Evolutionary conservation across 1,140 invertebrate genomes (phyloP).

Genomic region (Colletes gigas): DNA sequence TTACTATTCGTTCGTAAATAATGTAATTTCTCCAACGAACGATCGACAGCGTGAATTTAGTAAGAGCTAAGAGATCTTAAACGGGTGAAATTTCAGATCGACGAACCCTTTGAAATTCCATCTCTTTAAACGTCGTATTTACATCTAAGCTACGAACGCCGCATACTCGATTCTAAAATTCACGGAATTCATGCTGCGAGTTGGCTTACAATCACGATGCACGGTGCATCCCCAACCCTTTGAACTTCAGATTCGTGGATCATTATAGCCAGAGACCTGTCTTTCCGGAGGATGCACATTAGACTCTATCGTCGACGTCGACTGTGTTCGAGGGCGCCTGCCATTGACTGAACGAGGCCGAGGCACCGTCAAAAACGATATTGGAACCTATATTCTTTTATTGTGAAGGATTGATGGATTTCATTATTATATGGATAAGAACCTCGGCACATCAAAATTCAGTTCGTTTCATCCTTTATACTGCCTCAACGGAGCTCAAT

Average conservation of each 20-base stretch:
- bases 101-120: background rate
- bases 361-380: slow-evolving; percentile 3
- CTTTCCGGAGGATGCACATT: slow-evolving; percentile 38
- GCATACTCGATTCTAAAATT: slow-evolving; percentile 1
- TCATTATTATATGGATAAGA: slow-evolving; percentile 1
- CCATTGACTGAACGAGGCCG: background rate
- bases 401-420: background rate
- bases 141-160: background rate
- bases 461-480: background rate
- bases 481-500: background rate
- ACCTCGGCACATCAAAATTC: slow-evolving; percentile 3
- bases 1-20: too few relatives aligned
- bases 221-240: slow-evolving; percentile 13
- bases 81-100: too few relatives aligned
- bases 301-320: slow-evolving; percentile 14
- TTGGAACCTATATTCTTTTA: slow-evolving; percentile 12
- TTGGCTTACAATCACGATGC: slow-evolving; percentile 29
- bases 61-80: too few relatives aligned
- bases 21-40: too few relatives aligned
- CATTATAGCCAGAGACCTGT: slow-evolving; percentile 37
- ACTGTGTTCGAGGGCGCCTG: background rate
- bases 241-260: slow-evolving; percentile 41
- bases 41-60: too few relatives aligned
- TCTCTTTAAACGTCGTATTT: background rate
- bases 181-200: slow-evolving; percentile 15